Conservation (phyloP, 2,113 vertebrate species). For the Lepisosteus oculatus region DNA sequence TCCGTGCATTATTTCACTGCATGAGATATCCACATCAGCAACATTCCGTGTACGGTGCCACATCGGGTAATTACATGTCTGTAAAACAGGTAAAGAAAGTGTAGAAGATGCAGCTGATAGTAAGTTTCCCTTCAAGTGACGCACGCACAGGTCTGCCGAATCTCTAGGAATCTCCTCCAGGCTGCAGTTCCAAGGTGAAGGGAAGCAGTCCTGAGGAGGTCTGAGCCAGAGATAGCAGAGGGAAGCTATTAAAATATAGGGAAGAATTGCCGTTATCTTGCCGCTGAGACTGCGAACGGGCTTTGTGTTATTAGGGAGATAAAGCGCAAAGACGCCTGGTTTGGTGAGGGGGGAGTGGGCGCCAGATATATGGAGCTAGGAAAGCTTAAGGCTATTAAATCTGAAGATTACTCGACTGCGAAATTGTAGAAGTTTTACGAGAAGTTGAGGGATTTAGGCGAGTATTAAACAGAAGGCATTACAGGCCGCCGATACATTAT, state of each 20-base stretch:
- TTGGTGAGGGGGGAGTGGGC: constrained; percentile 50
- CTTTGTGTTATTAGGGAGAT: constrained; percentile 81
- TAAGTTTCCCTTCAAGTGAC: constrained; percentile 37
- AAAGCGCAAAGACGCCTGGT: constrained; percentile 69
- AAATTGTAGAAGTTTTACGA: constrained; percentile 75
- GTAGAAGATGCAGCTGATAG: constrained; percentile 31
- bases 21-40: too few relatives aligned
- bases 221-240: constrained; percentile 74
- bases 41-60: neutral
- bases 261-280: constrained; percentile 65
- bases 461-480: constrained; percentile 66
- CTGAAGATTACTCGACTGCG: constrained; percentile 78
- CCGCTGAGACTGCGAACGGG: constrained; percentile 61
- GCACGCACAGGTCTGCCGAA: constrained; percentile 43
- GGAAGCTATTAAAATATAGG: constrained; percentile 85
- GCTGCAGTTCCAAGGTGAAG: constrained; percentile 75
- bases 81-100: neutral
- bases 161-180: constrained; percentile 70
- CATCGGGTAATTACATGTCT: constrained; percentile 6
- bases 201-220: constrained; percentile 71
- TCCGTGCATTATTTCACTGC: too few relatives aligned
- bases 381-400: constrained; percentile 82
- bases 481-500: constrained; percentile 61
- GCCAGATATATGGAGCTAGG: constrained; percentile 72
- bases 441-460: constrained; percentile 73